Conservation (phyloP, 2,797 vertebrate species). For the Distichodus sexfasciatus region DNA sequence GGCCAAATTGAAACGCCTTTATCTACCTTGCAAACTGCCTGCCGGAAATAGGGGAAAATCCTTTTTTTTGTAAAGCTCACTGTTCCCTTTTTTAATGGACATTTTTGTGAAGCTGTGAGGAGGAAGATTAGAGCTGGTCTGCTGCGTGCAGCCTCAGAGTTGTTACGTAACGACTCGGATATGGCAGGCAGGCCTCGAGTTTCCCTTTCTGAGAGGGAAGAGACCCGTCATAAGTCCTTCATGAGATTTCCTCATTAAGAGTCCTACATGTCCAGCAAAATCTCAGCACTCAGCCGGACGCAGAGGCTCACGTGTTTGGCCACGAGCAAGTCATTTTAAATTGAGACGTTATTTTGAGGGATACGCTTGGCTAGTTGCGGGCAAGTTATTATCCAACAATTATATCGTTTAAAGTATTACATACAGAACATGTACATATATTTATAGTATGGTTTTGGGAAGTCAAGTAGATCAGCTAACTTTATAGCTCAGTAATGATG, state of each 20-base stretch:
- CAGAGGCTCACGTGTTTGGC: neutral
- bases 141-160: neutral
- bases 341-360: neutral
- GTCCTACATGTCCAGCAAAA: neutral
- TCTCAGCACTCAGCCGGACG: neutral
- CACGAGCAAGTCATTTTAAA: neutral
- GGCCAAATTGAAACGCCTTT: slow-evolving; percentile 3
- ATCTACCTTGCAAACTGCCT: slow-evolving; percentile 7
- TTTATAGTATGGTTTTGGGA: too few species aligned
- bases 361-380: too few species aligned
- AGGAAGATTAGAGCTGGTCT: neutral
- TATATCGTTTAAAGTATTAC: too few species aligned
- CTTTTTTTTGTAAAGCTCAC: neutral
- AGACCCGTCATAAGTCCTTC: neutral
- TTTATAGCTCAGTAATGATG: neutral
- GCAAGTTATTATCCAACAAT: too few species aligned
- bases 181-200: too few species aligned
- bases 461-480: too few species aligned
- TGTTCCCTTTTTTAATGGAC: neutral
- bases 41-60: neutral
- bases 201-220: neutral
- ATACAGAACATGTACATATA: too few species aligned
- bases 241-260: neutral
- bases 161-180: neutral
- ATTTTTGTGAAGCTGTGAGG: neutral